Conservation (phyloP, 2,113 vertebrate species). For the Progne subis region DNA sequence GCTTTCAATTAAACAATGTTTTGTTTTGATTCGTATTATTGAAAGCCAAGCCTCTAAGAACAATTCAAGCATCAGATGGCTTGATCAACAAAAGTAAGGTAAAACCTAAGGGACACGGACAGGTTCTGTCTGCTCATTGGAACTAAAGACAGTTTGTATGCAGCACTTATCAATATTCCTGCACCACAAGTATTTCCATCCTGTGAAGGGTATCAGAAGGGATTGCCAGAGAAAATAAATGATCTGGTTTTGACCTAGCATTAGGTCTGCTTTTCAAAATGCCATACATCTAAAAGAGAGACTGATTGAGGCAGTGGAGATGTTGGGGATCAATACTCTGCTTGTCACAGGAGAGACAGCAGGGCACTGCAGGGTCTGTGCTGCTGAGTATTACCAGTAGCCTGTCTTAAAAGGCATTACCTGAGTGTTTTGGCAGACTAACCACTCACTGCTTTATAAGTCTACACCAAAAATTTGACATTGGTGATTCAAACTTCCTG, state of each 20-base stretch:
- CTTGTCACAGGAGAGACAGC: not conserved
- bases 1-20: not conserved
- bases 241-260: not conserved
- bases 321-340: not conserved
- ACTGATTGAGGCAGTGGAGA: not conserved
- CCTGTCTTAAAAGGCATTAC: not conserved
- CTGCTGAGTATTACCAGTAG: not conserved
- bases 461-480: not conserved
- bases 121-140: not conserved
- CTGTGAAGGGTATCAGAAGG: not conserved
- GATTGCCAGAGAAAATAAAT: not conserved
- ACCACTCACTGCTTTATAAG: not conserved
- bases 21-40: not conserved
- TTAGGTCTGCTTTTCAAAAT: not conserved
- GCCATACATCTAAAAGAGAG: not conserved
- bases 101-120: not conserved
- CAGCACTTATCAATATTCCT: not conserved
- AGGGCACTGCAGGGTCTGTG: not conserved
- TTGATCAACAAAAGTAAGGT: not conserved
- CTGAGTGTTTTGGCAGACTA: not conserved
- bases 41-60: not conserved
- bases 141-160: not conserved
- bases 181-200: not conserved
- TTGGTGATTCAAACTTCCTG: not conserved
- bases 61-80: not conserved